Percentiles rank a stretch among this genome's conserved stretches.
These are phyloP conservation scores for Xylocopa sonorina DNA, from an alignment of 1,140 invertebrate genomes.

Conservation along the genomic window DNA sequence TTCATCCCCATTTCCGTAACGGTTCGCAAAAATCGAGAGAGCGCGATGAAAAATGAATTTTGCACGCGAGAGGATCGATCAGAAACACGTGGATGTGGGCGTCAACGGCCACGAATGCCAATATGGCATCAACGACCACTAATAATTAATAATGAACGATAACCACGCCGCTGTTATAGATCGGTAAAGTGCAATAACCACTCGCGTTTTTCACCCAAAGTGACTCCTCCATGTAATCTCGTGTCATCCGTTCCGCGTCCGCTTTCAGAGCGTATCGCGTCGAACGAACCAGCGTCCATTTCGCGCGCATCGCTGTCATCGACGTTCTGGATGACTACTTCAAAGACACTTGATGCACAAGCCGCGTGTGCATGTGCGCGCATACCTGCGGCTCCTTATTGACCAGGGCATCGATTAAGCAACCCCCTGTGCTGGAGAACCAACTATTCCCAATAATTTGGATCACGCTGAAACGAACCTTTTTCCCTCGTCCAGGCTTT, in stretches of 20 bases:
- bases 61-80: too few relatives aligned
- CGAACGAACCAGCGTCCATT: neutral
- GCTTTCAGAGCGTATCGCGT: neutral
- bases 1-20: too few relatives aligned
- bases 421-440: conserved; percentile 1
- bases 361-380: neutral
- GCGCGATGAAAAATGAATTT: too few relatives aligned
- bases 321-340: conserved; percentile 21
- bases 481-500: neutral
- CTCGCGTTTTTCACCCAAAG: too few relatives aligned
- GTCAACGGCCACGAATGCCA: too few relatives aligned
- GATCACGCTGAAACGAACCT: conserved; percentile 18
- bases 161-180: too few relatives aligned
- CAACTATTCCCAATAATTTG: conserved; percentile 43
- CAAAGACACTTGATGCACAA: conserved; percentile 13
- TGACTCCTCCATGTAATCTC: too few relatives aligned
- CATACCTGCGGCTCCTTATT: conserved; percentile 23
- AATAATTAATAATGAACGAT: too few relatives aligned
- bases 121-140: too few relatives aligned
- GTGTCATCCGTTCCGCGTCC: neutral
- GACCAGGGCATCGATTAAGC: conserved; percentile 32
- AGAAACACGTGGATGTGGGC: too few relatives aligned
- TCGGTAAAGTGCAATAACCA: too few relatives aligned
- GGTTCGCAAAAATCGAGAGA: too few relatives aligned
- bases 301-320: conserved; percentile 17